These are phyloP conservation scores for Nyctibius grandis DNA, from an alignment of 2,797 vertebrate species.

Conservation along the genomic window DNA sequence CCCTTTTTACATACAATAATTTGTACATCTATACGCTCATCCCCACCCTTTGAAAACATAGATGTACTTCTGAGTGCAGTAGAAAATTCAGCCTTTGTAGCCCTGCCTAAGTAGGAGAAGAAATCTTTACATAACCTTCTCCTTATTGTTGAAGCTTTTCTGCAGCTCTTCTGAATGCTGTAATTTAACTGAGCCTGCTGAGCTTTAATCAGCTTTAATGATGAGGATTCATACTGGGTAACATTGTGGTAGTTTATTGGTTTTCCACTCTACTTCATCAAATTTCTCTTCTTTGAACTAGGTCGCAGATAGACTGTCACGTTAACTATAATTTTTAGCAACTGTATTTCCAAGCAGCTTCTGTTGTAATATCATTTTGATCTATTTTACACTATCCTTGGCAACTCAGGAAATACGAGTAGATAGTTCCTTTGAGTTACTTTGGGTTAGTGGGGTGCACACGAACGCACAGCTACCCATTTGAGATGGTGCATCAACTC, in stretches of 20 bases:
- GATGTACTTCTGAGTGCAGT: neutral
- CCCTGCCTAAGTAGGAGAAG: neutral
- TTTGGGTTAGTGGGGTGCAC: neutral
- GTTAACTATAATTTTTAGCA: neutral
- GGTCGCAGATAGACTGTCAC: neutral
- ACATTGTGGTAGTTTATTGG: neutral
- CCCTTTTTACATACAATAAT: neutral
- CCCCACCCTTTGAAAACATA: neutral
- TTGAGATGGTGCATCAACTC: neutral
- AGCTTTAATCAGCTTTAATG: neutral
- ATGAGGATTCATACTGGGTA: neutral
- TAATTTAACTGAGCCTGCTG: neutral
- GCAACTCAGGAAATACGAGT: neutral
- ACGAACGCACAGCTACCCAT: rapidly evolving
- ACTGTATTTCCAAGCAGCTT: neutral
- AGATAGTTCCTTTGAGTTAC: neutral
- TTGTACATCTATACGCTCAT: neutral
- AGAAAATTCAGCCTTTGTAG: neutral
- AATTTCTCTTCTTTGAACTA: neutral
- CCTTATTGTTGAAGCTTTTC: neutral
- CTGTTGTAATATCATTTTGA: neutral
- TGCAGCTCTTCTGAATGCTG: neutral
- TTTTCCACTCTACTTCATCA: neutral
- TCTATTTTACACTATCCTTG: neutral
- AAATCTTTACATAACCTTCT: neutral